phyloP scores from a whole-genome alignment of 2,113 vertebrate genomes.

The Barbus barbus region DNA sequence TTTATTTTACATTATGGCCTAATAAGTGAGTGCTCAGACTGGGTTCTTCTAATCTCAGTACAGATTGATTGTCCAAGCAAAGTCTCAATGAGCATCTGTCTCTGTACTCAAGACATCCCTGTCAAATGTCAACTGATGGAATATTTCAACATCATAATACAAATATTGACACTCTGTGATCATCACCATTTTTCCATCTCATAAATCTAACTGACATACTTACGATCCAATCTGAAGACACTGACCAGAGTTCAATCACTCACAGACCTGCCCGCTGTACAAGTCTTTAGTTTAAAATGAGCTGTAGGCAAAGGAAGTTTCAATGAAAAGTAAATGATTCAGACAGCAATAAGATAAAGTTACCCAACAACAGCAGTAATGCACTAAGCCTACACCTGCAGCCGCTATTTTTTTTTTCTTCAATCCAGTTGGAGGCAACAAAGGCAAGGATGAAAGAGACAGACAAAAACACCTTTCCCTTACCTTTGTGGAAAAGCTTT shows the following conservation, averaged over 20 bases:
- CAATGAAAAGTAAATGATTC: too few species aligned
- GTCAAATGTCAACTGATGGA: not conserved
- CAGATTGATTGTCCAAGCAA: not conserved
- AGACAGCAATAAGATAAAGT: not conserved
- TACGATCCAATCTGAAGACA: not conserved
- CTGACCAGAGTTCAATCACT: not conserved
- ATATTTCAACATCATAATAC: not conserved
- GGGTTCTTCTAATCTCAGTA: not conserved
- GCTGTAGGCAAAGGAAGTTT: not conserved
- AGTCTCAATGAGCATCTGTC: not conserved
- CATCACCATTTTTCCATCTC: not conserved
- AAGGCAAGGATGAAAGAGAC: constrained; percentile 58
- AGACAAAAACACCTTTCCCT: constrained; percentile 56
- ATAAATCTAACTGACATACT: not conserved
- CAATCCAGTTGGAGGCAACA: constrained; percentile 64
- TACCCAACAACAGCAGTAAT: not conserved
- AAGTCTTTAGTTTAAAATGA: not conserved
- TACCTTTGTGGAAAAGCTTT: constrained; percentile 73
- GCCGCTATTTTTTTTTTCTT: constrained; percentile 37
- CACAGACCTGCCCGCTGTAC: not conserved
- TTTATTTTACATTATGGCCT: not conserved
- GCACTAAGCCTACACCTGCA: constrained; percentile 24
- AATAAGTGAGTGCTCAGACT: not conserved
- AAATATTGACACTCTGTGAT: not conserved
- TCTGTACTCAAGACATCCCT: not conserved